A percentile compares a stretch with the other conserved stretches of the same genome.
Conservation (phyloP, 2,113 vertebrate species). For the Hemicordylus capensis region DNA sequence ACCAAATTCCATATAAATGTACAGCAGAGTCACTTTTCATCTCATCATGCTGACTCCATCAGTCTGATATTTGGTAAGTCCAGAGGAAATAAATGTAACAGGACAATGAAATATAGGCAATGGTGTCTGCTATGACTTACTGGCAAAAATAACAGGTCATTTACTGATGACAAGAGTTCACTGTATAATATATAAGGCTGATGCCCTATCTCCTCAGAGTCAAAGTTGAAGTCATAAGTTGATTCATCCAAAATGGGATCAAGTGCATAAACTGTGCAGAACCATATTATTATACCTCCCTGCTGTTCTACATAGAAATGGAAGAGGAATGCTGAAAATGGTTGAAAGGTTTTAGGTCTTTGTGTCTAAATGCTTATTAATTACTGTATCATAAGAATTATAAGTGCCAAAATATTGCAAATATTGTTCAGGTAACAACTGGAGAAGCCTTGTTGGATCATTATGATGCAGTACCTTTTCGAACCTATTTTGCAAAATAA, state of each 20-base stretch:
- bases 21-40: constrained; percentile 49
- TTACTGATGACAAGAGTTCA: constrained; percentile 2
- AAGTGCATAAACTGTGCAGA: background rate
- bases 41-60: constrained; percentile 39
- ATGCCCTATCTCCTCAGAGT: background rate
- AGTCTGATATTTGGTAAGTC: constrained; percentile 21
- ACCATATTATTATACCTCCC: background rate
- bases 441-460: background rate
- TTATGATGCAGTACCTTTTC: background rate
- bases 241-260: background rate
- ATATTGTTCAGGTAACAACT: background rate
- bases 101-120: constrained; percentile 30
- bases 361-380: background rate
- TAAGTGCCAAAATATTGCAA: accelerated
- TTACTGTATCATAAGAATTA: background rate
- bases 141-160: constrained; percentile 23
- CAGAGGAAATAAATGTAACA: background rate
- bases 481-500: background rate
- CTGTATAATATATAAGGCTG: constrained; percentile 19
- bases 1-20: constrained; percentile 58
- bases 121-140: constrained; percentile 12
- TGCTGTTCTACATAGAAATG: background rate
- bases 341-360: background rate
- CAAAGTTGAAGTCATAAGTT: accelerated
- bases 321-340: background rate